Evolutionary conservation across 2,797 vertebrate species (phyloP), one percentile per base, ranked within the genome.

Genomic region (Chanos chanos): DNA sequence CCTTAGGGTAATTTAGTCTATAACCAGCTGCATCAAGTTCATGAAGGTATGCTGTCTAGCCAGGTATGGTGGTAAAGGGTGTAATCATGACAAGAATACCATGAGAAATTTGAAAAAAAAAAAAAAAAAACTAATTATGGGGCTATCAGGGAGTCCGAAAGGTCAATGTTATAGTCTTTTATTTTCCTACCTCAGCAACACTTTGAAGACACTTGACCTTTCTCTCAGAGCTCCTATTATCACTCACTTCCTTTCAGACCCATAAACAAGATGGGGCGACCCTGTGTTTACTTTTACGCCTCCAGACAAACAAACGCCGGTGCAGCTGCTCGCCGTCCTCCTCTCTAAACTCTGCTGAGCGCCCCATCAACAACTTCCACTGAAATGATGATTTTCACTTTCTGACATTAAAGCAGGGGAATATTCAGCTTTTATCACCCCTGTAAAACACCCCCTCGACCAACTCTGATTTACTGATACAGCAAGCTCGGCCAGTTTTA

Each of bases 311-410:
- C 51, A 48, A 40, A 37, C 52, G 55, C 70, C 45, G 66, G 57
- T 64, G 58, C 72, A 79, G 75, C 76, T 83, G 81, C 69, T 77
- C n/a, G n/a, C n/a, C n/a, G n/a, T n/a, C n/a, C n/a, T n/a, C n/a
- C n/a, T n/a, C n/a, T n/a, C 70, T 81, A 81, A 80, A 82, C 59
- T 66, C 22, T 4, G 25, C 75, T 80, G 79, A 79, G 80, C 82
- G 76, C 53, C 61, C 76, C 76, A 53, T 78, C 76, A 72, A 83
- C 78, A 81, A 81, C 64, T 83, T 77, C 84, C 69, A 85, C 82
- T 79, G 72, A 72, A 73, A 70, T 79, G 76, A 79, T 68, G 71
- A 58, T 77, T 77, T 74, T 81, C 79, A 79, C 77, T 80, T 51
- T 41, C 61, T 39, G 62, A 48, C 74, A 67, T 68, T 78, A 71